Conservation (phyloP, 2,888 invertebrate species). For the Platerodrilus igneus region DNA sequence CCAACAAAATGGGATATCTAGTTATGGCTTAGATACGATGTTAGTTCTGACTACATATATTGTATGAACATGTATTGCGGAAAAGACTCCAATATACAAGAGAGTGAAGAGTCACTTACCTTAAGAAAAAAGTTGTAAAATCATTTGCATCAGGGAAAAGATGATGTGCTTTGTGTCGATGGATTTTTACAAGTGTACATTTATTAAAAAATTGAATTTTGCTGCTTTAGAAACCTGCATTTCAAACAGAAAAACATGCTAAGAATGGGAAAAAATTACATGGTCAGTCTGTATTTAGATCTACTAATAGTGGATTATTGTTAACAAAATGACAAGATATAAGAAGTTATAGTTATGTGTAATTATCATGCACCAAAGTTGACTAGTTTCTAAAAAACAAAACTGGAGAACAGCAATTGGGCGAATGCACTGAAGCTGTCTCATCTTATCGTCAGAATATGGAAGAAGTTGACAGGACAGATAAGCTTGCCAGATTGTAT, state of each 20-base stretch:
- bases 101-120: conserved; percentile 29
- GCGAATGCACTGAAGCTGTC: conserved; percentile 16
- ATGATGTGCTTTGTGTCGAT: conserved; percentile 12
- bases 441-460: conserved; percentile 14
- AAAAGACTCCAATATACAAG: conserved; percentile 21
- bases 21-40: conserved; percentile 27
- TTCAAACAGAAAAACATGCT: too few relatives aligned
- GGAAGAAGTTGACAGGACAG: conserved; percentile 20
- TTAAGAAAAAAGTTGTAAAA: conserved; percentile 28
- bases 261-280: too few relatives aligned
- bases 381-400: conserved; percentile 10
- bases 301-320: conserved; percentile 5
- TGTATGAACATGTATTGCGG: conserved; percentile 31
- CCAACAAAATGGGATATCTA: conserved; percentile 24
- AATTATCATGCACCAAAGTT: conserved; percentile 15
- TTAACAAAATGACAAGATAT: conserved; percentile 21
- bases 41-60: conserved; percentile 30
- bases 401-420: conserved; percentile 8
- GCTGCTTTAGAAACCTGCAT: too few relatives aligned
- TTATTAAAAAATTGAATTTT: too few relatives aligned
- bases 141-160: conserved; percentile 14
- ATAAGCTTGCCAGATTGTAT: conserved; percentile 18
- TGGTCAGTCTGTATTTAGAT: too few relatives aligned
- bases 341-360: conserved; percentile 14
- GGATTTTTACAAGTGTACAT: conserved; percentile 12